Conservation (phyloP, 2,888 invertebrate genomes). For the Caenorhabditis imperialis region DNA sequence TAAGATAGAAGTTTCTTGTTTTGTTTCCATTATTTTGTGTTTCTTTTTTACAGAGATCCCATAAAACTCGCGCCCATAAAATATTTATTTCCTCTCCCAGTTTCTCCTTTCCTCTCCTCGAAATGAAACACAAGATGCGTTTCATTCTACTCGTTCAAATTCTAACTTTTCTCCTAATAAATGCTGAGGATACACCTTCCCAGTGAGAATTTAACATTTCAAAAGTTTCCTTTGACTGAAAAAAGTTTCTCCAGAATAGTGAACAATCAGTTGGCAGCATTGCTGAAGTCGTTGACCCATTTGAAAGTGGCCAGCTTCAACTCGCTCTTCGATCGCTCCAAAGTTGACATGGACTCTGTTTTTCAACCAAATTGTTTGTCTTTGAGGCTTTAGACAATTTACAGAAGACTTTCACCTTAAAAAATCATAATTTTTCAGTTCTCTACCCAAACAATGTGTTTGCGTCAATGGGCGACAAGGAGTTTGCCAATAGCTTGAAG, state of each 20-base stretch:
- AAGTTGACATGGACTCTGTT: conserved; percentile 5
- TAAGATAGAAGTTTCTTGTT: too few species aligned
- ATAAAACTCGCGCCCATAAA: too few species aligned
- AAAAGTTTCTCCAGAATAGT: conserved; percentile 16
- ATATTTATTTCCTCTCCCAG: too few species aligned
- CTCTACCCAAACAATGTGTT: conserved; percentile 27
- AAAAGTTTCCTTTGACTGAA: too few species aligned
- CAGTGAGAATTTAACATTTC: too few species aligned
- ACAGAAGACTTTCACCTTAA: not conserved
- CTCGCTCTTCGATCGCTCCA: conserved; percentile 16
- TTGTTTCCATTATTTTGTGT: too few species aligned
- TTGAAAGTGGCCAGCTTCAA: conserved; percentile 10
- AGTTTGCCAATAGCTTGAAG: conserved; percentile 26
- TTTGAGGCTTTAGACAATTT: not conserved
- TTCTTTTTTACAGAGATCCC: too few species aligned
- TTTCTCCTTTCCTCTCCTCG: too few species aligned
- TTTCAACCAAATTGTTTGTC: conserved; percentile 25
- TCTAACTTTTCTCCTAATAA: too few species aligned
- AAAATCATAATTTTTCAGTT: conserved; percentile 14
- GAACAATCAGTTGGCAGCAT: conserved; percentile 3
- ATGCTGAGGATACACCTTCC: too few species aligned
- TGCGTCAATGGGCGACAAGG: conserved; percentile 26
- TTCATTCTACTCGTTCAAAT: too few species aligned
- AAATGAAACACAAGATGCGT: too few species aligned
- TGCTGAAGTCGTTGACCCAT: not conserved